phyloP scores from a whole-genome alignment of 2,888 invertebrate genomes.

The Alsophila aescularia region DNA sequence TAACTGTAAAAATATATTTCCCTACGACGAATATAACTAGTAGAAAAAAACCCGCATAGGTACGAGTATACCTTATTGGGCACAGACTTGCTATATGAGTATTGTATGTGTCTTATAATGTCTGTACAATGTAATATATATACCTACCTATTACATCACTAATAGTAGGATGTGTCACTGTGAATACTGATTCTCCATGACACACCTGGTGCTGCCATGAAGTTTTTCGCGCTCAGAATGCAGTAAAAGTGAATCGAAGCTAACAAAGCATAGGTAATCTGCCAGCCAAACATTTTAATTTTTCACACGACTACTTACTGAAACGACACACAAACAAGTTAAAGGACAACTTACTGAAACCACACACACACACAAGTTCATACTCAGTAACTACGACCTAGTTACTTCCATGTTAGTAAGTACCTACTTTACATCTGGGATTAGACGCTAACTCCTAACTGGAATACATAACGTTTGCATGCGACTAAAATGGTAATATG shows the following conservation, averaged over 20 bases:
- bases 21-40: too few relatives aligned
- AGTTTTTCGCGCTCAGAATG: constrained; percentile 4
- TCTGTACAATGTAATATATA: too few relatives aligned
- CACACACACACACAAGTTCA: constrained; percentile 2
- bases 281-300: constrained; percentile 14
- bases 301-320: background rate
- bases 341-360: constrained; percentile 1
- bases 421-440: constrained; percentile 34
- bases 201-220: too few relatives aligned
- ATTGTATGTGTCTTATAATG: too few relatives aligned
- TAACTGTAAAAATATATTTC: too few relatives aligned
- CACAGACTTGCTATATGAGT: too few relatives aligned
- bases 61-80: too few relatives aligned
- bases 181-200: too few relatives aligned
- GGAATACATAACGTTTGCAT: constrained; percentile 22
- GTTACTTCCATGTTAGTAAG: constrained; percentile 2
- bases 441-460: constrained; percentile 30
- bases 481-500: constrained; percentile 14
- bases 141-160: too few relatives aligned
- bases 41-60: too few relatives aligned
- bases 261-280: constrained; percentile 16
- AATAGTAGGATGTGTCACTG: too few relatives aligned
- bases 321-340: too few relatives aligned
- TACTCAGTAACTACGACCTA: background rate
- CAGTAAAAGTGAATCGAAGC: constrained; percentile 10